Evolutionary conservation across 2,888 invertebrate species (phyloP).

Genomic region (Drosophila mimetica): DNA sequence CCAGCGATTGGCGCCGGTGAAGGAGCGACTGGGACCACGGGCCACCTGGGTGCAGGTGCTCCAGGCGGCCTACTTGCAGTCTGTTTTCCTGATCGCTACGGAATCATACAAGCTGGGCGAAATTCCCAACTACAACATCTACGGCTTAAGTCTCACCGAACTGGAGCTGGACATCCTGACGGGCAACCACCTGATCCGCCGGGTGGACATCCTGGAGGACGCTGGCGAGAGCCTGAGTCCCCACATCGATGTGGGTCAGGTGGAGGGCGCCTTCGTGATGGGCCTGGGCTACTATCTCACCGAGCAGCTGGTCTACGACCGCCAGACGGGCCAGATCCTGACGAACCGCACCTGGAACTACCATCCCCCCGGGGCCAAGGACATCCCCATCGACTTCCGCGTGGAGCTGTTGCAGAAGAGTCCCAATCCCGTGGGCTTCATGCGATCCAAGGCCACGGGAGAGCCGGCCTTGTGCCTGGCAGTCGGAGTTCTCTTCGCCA

Average conservation of each 20-base stretch:
- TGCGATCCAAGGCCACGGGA: constrained; percentile 90
- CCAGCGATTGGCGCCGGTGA: constrained; percentile 87
- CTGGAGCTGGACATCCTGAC: constrained; percentile 92
- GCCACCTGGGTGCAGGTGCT: constrained; percentile 86
- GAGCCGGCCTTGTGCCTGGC: constrained; percentile 87
- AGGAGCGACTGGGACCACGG: constrained; percentile 79
- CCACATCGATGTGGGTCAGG: constrained; percentile 90
- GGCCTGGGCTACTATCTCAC: constrained; percentile 91
- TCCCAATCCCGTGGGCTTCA: constrained; percentile 86
- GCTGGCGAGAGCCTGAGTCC: constrained; percentile 90
- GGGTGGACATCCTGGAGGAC: constrained; percentile 91
- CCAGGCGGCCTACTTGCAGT: constrained; percentile 51
- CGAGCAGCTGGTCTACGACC: constrained; percentile 88
- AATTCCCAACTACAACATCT: constrained; percentile 87
- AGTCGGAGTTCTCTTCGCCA: constrained; percentile 87
- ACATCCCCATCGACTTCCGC: constrained; percentile 91
- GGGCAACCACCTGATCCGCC: constrained; percentile 88
- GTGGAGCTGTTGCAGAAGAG: constrained; percentile 87
- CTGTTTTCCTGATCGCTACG: constrained; percentile 87
- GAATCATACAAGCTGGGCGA: constrained; percentile 86
- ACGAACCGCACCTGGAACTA: constrained; percentile 93
- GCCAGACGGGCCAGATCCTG: constrained; percentile 87
- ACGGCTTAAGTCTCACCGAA: constrained; percentile 88
- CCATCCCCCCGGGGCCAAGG: constrained; percentile 90
- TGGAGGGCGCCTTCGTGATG: constrained; percentile 92